Conservation (phyloP, 2,888 invertebrate species). For the Machimus rusticus region DNA sequence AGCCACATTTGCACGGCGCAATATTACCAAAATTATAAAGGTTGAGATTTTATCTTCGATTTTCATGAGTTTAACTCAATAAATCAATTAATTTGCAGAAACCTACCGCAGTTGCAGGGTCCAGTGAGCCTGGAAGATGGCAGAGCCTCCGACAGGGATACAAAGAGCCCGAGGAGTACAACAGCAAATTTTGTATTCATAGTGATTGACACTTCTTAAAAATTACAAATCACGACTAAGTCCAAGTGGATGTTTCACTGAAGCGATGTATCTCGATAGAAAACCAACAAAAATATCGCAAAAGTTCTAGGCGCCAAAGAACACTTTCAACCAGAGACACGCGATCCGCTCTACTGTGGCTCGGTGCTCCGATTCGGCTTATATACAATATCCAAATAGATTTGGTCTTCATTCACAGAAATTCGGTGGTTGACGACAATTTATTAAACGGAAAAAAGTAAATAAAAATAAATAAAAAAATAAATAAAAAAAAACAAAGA, state of each 20-base stretch:
- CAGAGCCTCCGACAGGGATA: background rate
- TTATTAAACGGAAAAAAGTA: constrained; percentile 2
- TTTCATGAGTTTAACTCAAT: background rate
- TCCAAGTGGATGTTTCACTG: background rate
- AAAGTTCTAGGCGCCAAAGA: background rate
- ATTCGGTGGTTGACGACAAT: constrained; percentile 33
- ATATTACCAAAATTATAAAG: background rate
- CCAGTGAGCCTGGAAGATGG: constrained; percentile 25
- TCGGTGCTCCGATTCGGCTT: constrained; percentile 9
- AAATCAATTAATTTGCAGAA: background rate
- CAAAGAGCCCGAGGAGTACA: background rate
- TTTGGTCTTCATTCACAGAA: constrained; percentile 24
- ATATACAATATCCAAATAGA: constrained; percentile 26
- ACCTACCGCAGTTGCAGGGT: constrained; percentile 29
- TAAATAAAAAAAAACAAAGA: background rate
- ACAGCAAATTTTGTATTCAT: background rate
- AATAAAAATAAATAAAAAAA: background rate
- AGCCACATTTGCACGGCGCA: background rate
- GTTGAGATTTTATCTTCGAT: background rate
- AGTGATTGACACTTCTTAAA: background rate
- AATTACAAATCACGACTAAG: background rate
- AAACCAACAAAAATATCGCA: background rate
- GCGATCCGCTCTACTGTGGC: constrained; percentile 33
- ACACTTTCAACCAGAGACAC: constrained; percentile 5
- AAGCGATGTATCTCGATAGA: background rate